Evolutionary conservation across 2,888 invertebrate species (phyloP), one percentile per base, ranked within the genome.

Genomic region (Linnaemya vulpina): DNA sequence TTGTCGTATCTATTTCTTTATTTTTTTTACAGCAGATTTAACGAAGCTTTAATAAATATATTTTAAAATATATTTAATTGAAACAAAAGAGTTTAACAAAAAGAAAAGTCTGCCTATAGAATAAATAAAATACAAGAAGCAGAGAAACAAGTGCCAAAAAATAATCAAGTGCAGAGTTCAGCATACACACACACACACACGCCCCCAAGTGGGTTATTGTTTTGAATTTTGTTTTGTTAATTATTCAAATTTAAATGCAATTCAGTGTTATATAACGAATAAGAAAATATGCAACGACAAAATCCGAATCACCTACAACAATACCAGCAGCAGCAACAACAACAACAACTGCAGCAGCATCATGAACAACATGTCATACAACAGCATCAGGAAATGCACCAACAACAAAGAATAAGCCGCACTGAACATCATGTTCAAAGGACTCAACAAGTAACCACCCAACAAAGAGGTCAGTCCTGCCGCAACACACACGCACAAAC

Each of bases 401-500:
- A 93, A 92, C 94, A 94, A 91, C 94, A 94, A 91, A 93, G 94
- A 92, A 94, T 94, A 91, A 94, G 94, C 92, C 93, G 95, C 92
- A 96, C 95, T 89, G 96, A 96, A 93, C 96, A 96, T 93, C 96
- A 95, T 92, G 95, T 95, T 93, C 90, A 91, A 86, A 95, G 96
- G 89, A 94, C 96, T 91, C 82, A 96, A 93, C 79, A 96, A 93
- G 94, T 96, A 93, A 95, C 95, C 93, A 92, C 92, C 87, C 95
- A 95, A 93, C 96, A 96, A 93, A 94, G 95, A 95, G 95, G 96
- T 95, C 92, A 93, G 94, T 94, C 30, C 49, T 68, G 22, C 25
- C 35, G 25, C 53, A 40, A 38, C 46, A 60, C 13, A 20, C 7
- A 11, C 4, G 7, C 20, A 35, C 13, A 43, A 9, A 10, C 55